phyloP scores from a whole-genome alignment of 2,888 invertebrate genomes.

The Hoplodrina ambigua region DNA sequence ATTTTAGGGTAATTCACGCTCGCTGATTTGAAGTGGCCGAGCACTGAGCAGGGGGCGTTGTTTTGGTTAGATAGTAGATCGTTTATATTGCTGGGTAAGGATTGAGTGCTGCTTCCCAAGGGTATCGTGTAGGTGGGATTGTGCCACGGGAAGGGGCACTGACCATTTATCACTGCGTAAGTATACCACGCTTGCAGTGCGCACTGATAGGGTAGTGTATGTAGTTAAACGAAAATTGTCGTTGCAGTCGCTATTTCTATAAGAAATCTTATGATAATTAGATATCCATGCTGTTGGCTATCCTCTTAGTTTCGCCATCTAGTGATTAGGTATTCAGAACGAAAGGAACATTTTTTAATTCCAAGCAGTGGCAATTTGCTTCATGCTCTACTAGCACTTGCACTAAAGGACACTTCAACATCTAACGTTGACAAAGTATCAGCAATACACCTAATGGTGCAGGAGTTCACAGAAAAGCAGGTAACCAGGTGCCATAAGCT shows the following conservation, averaged over 20 bases:
- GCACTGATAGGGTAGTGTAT: not conserved
- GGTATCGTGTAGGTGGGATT: constrained; percentile 19
- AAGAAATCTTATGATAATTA: too few relatives aligned
- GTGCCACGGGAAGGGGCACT: not conserved
- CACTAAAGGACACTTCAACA: too few relatives aligned
- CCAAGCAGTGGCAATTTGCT: not conserved
- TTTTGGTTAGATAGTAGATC: constrained; percentile 7
- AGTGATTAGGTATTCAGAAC: not conserved
- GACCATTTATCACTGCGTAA: constrained; percentile 21
- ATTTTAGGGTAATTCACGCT: constrained; percentile 57
- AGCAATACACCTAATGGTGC: too few relatives aligned
- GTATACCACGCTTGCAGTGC: not conserved
- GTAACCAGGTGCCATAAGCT: too few relatives aligned
- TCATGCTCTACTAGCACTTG: not conserved
- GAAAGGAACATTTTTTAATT: too few relatives aligned
- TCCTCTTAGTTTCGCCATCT: not conserved
- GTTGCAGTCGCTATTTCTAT: not conserved
- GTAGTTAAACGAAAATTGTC: not conserved
- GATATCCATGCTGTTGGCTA: too few relatives aligned
- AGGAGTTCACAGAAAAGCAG: too few relatives aligned
- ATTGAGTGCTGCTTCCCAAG: constrained; percentile 25
- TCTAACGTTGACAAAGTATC: too few relatives aligned
- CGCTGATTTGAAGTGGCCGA: constrained; percentile 37
- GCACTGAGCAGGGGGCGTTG: constrained; percentile 18
- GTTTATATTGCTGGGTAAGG: constrained; percentile 23